A percentile compares a stretch with the other conserved stretches of the same genome.
Conservation (phyloP, 2,888 invertebrate genomes). For the Gisinianus flammeolus region DNA sequence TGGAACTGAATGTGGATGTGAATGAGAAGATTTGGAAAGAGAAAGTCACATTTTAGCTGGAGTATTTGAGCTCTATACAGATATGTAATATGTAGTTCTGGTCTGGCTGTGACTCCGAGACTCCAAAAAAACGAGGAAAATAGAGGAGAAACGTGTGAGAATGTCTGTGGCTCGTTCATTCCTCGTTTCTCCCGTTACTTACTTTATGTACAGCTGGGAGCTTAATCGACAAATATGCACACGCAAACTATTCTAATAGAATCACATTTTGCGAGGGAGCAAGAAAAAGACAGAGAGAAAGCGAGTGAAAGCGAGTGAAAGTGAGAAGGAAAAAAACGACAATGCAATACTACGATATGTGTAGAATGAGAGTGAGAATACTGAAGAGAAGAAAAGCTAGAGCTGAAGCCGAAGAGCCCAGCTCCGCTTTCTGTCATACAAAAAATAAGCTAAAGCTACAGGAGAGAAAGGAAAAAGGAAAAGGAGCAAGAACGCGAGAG, state of each 20-base stretch:
- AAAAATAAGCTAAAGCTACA: no score
- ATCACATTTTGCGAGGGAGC: neutral
- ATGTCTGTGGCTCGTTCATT: neutral
- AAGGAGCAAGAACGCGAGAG: slow-evolving; percentile 7
- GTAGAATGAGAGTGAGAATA: no score
- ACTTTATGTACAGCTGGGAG: neutral
- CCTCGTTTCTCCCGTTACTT: neutral
- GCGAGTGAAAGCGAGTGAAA: neutral
- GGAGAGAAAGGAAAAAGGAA: neutral
- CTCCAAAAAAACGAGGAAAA: neutral
- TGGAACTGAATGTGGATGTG: no score
- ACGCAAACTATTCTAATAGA: slow-evolving; percentile 1
- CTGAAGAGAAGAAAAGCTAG: no score
- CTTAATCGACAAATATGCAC: neutral
- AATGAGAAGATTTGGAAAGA: no score
- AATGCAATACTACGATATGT: no score
- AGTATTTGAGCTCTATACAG: no score
- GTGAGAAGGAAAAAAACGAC: no score
- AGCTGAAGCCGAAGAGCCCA: no score
- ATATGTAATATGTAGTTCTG: neutral
- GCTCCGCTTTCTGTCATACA: no score
- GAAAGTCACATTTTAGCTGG: no score
- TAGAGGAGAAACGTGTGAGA: neutral
- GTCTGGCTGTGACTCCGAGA: neutral
- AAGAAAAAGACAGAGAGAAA: neutral